Evolutionary conservation across 2,797 vertebrate species (phyloP).

Genomic region (Carcharodon carcharias): DNA sequence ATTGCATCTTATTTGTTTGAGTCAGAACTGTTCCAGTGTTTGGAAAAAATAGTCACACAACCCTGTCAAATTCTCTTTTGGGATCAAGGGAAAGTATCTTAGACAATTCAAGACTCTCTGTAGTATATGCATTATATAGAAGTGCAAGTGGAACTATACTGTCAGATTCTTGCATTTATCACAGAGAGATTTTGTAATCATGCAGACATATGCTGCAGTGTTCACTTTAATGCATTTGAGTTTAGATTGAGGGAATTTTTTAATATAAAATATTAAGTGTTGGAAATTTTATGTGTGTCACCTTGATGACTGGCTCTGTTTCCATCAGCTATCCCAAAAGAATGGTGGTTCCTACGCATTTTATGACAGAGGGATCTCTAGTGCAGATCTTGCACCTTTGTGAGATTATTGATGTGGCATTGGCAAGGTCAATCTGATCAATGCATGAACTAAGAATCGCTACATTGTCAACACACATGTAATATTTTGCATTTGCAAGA

Average conservation of each 20-base stretch:
- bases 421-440: not conserved
- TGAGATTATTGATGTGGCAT: not conserved
- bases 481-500: not conserved
- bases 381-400: not conserved
- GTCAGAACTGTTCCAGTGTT: not conserved
- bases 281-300: not conserved
- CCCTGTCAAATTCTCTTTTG: not conserved
- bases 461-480: not conserved
- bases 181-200: not conserved
- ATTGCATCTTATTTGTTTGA: not conserved
- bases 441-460: not conserved
- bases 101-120: not conserved
- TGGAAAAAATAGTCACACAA: not conserved
- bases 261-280: not conserved
- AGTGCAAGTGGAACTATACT: not conserved
- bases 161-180: not conserved
- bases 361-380: not conserved
- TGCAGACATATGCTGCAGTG: not conserved
- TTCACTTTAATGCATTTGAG: not conserved
- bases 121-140: not conserved
- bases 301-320: not conserved
- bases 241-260: not conserved
- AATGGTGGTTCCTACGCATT: not conserved
- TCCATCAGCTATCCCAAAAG: not conserved
- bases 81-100: not conserved